Percentiles rank a stretch among this genome's conserved stretches.
Conservation (phyloP, 1,140 invertebrate species). For the Ceratina calcarata region DNA sequence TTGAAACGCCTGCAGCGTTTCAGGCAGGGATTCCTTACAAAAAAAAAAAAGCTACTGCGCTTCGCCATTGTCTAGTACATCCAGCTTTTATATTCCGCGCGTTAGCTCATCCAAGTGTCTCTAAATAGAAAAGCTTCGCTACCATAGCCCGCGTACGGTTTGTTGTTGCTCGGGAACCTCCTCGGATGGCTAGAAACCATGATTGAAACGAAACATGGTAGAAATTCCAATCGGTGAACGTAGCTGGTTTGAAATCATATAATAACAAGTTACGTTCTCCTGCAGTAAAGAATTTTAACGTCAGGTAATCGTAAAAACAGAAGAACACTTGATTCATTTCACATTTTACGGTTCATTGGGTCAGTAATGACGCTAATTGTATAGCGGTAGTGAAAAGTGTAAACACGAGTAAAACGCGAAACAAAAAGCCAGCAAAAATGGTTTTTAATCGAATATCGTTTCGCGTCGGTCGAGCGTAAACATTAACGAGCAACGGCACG, state of each 20-base stretch:
- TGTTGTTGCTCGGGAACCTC: no score
- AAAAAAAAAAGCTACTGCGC: conserved; percentile 30
- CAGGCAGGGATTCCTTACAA: conserved; percentile 32
- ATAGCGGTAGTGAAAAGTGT: background rate
- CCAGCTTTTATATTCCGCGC: conserved; percentile 14
- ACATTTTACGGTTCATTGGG: no score
- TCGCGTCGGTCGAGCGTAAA: background rate
- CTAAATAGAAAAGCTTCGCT: conserved; percentile 11
- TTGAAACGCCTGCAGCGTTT: conserved; percentile 30
- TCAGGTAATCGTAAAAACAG: no score
- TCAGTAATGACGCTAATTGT: no score
- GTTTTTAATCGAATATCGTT: conserved; percentile 11
- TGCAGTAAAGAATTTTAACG: no score
- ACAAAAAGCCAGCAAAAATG: background rate
- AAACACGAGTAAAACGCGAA: background rate
- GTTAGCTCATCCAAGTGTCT: conserved; percentile 1
- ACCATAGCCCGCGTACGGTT: background rate
- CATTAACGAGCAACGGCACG: conserved; percentile 6
- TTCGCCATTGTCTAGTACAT: conserved; percentile 32
- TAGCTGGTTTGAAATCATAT: no score
- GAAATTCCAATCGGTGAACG: no score
- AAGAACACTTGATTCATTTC: no score
- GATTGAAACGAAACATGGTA: no score
- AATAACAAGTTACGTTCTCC: no score
- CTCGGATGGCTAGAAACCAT: no score